Base-by-base conservation (phyloP, 2,113 vertebrate species). In the Lagopus muta region DNA sequence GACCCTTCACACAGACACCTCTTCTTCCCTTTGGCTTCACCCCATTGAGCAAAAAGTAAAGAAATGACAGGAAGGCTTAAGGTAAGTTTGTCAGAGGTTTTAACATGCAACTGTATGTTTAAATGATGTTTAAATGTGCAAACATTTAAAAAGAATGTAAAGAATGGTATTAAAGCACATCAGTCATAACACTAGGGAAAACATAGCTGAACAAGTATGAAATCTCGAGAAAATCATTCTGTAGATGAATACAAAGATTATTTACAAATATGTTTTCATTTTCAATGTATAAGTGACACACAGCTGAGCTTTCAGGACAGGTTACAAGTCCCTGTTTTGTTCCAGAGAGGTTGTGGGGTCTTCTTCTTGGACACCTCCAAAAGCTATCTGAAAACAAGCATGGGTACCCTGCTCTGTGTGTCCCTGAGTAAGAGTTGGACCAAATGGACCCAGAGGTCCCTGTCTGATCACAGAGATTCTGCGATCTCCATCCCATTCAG, bases 21-120 rank as follows among this genome's bases (percentile, higher is more conserved):
- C 24, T 0, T 0, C 9, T 18, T 57, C n/a, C 30, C 42, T 81
- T 58, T 4, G 2, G 22, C 9, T 3, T 20, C 20, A 32, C 30
- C 22, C 25, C 30, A 28, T 8, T 0, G 0, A 57, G 24, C 4
- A 42, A 57, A 73, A 77, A 25, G 10, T 24, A 45, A 83, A n/a
- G 27, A 77, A 73, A 13, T 28, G 19, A 70, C 86, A 81, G 9
- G 6, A 4, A 71, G 7, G 3, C 45, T 81, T 55, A 62, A 65
- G 12, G 12, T 0, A 1, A 19, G 8, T 82, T 71, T 12, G 42
- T 38, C 20, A 71, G 27, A 71, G 8, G 4, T 81, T 74, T 82
- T 55, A 30, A 54, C 21, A 45, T 25, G 58, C 47, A 82, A 36
- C 13, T 8, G 24, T 58, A 50, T 30, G 6, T 55, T 27, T 10